Percentiles rank a stretch among this genome's conserved stretches.
Conservation (phyloP, 1,140 invertebrate species). For the Bombus turneri region DNA sequence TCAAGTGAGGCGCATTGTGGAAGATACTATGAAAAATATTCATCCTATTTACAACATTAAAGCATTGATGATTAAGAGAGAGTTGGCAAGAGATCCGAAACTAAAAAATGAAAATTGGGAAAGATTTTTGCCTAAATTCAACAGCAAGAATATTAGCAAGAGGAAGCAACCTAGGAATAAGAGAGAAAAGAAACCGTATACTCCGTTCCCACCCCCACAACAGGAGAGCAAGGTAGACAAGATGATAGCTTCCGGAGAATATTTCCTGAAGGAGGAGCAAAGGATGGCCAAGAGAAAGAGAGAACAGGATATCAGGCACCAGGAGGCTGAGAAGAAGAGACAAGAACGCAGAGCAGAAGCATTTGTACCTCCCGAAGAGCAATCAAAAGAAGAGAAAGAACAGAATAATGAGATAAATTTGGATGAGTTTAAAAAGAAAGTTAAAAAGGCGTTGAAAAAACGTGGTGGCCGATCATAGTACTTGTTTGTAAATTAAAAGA, state of each 20-base stretch:
- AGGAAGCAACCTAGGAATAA: conserved; percentile 93
- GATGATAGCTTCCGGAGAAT: conserved; percentile 97
- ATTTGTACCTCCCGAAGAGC: conserved; percentile 92
- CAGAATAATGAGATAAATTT: conserved; percentile 84
- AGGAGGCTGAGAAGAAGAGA: conserved; percentile 87
- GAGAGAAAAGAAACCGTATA: conserved; percentile 95
- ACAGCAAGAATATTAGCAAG: conserved; percentile 94
- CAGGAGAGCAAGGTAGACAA: conserved; percentile 97
- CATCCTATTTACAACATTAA: conserved; percentile 99
- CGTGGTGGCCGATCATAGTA: conserved; percentile 27
- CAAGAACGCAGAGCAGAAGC: conserved; percentile 90
- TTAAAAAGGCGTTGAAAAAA: conserved; percentile 85
- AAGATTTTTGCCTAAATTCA: conserved; percentile 97
- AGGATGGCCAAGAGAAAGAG: conserved; percentile 88
- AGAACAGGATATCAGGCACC: conserved; percentile 89
- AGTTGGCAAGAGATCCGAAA: conserved; percentile 95
- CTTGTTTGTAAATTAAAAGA: background rate
- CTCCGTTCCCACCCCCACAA: conserved; percentile 98
- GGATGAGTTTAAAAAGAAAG: conserved; percentile 87
- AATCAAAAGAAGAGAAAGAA: conserved; percentile 64
- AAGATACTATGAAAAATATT: conserved; percentile 99
- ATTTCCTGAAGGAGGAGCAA: conserved; percentile 95
- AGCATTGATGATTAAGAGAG: conserved; percentile 98
- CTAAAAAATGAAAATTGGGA: conserved; percentile 98
- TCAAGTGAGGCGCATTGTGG: conserved; percentile 95